Evolutionary conservation across 1,140 invertebrate species (phyloP).

Genomic region (Drosophila saltans): DNA sequence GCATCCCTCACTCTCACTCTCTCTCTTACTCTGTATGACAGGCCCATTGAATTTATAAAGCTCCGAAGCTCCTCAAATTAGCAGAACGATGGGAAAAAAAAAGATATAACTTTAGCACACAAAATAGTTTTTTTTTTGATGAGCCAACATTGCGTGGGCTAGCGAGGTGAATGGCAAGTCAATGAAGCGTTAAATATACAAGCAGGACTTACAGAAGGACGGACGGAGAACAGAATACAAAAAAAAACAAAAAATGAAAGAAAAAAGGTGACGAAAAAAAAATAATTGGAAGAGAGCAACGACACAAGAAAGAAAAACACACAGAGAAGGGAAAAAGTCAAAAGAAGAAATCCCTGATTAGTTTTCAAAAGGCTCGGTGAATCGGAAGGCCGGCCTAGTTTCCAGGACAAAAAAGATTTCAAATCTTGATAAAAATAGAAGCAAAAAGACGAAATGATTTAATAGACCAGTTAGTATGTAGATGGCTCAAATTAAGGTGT

Average conservation of each 20-base stretch:
- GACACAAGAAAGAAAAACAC: slow-evolving; percentile 11
- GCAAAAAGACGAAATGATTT: slow-evolving; percentile 1
- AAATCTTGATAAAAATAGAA: slow-evolving; percentile 11
- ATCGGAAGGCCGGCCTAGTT: slow-evolving; percentile 65
- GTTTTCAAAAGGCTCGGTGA: slow-evolving; percentile 59
- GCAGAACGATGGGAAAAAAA: slow-evolving; percentile 33
- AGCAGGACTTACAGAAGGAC: slow-evolving; percentile 7
- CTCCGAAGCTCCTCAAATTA: slow-evolving; percentile 66
- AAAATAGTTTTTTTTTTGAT: slow-evolving; percentile 37
- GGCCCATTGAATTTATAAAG: slow-evolving; percentile 69
- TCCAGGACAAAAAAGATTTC: slow-evolving; percentile 21
- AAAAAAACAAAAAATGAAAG: slow-evolving; percentile 4
- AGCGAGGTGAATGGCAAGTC: slow-evolving; percentile 67
- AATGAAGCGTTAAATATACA: slow-evolving; percentile 72
- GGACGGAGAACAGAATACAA: neutral
- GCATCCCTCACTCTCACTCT: slow-evolving; percentile 23
- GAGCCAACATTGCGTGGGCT: slow-evolving; percentile 48
- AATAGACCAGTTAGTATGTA: neutral
- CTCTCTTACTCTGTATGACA: slow-evolving; percentile 24
- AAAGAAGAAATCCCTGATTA: slow-evolving; percentile 70
- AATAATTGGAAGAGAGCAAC: slow-evolving; percentile 14
- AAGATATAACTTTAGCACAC: slow-evolving; percentile 27
- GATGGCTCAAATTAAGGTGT: slow-evolving; percentile 3
- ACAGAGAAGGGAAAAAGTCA: slow-evolving; percentile 4
- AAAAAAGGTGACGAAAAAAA: slow-evolving; percentile 52